A percentile compares a stretch with the other conserved stretches of the same genome.
These are phyloP conservation scores for Taphrorychus bicolor DNA, from an alignment of 2,888 invertebrate genomes.

Conservation along the genomic window DNA sequence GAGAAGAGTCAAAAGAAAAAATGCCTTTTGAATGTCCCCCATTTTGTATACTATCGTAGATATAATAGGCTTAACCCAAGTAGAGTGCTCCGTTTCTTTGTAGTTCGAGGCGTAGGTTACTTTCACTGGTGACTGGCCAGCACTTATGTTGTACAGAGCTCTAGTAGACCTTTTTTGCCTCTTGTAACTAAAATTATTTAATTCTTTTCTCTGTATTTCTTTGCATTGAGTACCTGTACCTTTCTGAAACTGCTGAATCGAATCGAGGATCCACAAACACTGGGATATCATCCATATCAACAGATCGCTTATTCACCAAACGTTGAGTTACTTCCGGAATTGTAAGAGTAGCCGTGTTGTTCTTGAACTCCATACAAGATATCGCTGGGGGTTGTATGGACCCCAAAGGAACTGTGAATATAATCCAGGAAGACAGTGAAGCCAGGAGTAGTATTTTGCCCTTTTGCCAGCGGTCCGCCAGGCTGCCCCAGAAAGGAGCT, in stretches of 20 bases:
- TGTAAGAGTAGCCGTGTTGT: slow-evolving; percentile 70
- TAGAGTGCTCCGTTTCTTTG: slow-evolving; percentile 70
- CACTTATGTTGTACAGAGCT: slow-evolving; percentile 50
- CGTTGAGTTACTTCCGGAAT: slow-evolving; percentile 63
- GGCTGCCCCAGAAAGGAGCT: slow-evolving; percentile 97
- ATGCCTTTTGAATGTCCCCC: slow-evolving; percentile 92
- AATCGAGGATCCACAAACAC: neutral
- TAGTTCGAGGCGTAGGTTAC: slow-evolving; percentile 81
- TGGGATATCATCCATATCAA: slow-evolving; percentile 41
- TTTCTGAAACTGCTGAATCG: slow-evolving; percentile 20
- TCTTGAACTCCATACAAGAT: slow-evolving; percentile 77
- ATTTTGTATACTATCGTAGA: slow-evolving; percentile 91
- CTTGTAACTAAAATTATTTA: slow-evolving; percentile 45
- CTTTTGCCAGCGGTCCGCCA: slow-evolving; percentile 87
- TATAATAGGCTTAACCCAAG: slow-evolving; percentile 89
- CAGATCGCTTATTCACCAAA: slow-evolving; percentile 63
- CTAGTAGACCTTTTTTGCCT: slow-evolving; percentile 60
- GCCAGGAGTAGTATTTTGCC: slow-evolving; percentile 88
- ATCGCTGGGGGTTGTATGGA: slow-evolving; percentile 95
- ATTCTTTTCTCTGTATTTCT: too few relatives aligned
- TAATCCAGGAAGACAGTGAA: slow-evolving; percentile 93
- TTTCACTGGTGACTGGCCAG: slow-evolving; percentile 75
- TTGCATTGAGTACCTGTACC: too few relatives aligned
- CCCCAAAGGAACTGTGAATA: slow-evolving; percentile 94
- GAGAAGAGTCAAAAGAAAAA: slow-evolving; percentile 90